Conservation (phyloP, 2,888 invertebrate genomes). For the Athalia rosae region DNA sequence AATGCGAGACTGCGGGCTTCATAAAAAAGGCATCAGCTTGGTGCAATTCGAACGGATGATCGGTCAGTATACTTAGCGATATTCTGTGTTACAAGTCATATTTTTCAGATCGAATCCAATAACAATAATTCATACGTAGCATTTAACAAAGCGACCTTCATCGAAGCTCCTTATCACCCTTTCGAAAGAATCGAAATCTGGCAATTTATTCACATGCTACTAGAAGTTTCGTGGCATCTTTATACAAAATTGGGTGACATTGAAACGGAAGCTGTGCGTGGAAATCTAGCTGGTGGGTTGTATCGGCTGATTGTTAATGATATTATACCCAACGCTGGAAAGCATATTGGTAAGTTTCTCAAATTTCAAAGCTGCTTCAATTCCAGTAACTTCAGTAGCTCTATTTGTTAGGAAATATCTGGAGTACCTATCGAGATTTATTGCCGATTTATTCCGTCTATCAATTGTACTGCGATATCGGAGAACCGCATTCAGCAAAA, state of each 20-base stretch:
- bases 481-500: conserved; percentile 75
- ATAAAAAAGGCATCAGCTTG: conserved; percentile 74
- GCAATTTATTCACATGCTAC: conserved; percentile 78
- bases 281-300: conserved; percentile 76
- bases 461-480: conserved; percentile 73
- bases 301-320: conserved; percentile 75
- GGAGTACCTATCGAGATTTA: conserved; percentile 59
- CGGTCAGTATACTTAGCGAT: conserved; percentile 67
- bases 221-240: conserved; percentile 75
- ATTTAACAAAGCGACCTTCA: conserved; percentile 57
- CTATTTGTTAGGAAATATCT: conserved; percentile 48
- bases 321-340: conserved; percentile 73
- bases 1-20: conserved; percentile 76
- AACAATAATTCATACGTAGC: conserved; percentile 46
- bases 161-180: conserved; percentile 75
- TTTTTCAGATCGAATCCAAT: not conserved
- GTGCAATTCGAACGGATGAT: conserved; percentile 76
- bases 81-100: not conserved
- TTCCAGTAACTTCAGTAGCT: not conserved
- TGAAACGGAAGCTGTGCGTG: conserved; percentile 70
- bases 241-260: conserved; percentile 72
- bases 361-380: not conserved
- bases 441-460: conserved; percentile 74
- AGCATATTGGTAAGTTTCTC: conserved; percentile 71
- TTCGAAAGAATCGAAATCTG: conserved; percentile 79